phyloP scores from a whole-genome alignment of 2,888 invertebrate genomes.

The Ophioninae sp. region DNA sequence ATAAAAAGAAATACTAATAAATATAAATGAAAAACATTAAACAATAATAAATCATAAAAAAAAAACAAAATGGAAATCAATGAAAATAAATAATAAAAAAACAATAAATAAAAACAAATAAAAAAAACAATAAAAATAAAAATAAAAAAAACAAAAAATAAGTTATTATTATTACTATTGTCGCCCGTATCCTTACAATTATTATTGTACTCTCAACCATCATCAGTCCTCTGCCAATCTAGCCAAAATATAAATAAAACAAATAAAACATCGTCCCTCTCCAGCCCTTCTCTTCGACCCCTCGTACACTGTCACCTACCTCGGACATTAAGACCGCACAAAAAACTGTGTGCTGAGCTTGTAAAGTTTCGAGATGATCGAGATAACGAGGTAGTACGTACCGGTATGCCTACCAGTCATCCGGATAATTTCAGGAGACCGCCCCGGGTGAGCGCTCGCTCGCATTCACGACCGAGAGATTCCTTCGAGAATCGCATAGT shows the following conservation, averaged over 20 bases:
- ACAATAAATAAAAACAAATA: neutral
- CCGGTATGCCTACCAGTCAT: slow-evolving; percentile 9
- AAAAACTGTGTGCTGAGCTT: neutral
- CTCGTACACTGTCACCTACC: neutral
- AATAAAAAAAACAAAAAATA: neutral
- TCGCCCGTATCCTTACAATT: too few species aligned
- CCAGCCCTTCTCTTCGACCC: neutral
- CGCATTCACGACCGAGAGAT: slow-evolving; percentile 3
- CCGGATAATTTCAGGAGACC: slow-evolving; percentile 33
- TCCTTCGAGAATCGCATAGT: neutral
- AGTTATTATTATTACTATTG: too few species aligned
- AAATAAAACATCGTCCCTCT: neutral
- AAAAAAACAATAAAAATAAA: neutral
- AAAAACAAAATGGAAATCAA: neutral
- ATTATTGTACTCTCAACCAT: too few species aligned
- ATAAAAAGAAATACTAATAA: neutral
- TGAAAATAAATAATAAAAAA: too few species aligned
- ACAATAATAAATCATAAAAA: neutral
- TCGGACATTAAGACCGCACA: neutral
- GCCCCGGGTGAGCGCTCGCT: neutral
- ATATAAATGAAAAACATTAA: neutral
- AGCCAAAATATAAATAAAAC: neutral
- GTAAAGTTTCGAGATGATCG: neutral
- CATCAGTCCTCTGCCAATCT: too few species aligned
- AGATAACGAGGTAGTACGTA: slow-evolving; percentile 6